phyloP scores from a whole-genome alignment of 2,113 vertebrate genomes.

The Garra rufa region DNA sequence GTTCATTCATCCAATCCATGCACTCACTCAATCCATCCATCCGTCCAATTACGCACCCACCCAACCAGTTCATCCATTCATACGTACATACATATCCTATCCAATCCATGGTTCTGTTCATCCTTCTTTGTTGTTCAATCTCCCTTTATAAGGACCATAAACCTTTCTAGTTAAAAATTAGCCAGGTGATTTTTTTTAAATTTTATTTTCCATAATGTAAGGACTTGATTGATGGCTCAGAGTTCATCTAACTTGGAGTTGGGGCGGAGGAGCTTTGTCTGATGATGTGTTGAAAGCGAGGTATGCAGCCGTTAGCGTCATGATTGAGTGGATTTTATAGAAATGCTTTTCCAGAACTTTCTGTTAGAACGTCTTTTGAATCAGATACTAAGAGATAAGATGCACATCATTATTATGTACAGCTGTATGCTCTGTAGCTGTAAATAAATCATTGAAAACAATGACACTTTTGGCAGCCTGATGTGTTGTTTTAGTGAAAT shows the following conservation, averaged over 20 bases:
- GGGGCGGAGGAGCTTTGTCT: not conserved
- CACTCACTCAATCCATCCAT: not conserved
- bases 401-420: not conserved
- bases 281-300: not conserved
- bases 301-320: not conserved
- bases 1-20: no score
- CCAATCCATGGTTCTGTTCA: no score
- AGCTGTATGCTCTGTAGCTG: not conserved
- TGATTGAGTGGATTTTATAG: not conserved
- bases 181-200: not conserved
- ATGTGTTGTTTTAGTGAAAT: conserved; percentile 18
- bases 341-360: conserved; percentile 5
- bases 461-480: not conserved
- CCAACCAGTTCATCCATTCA: not conserved
- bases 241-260: not conserved
- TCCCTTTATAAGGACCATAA: not conserved
- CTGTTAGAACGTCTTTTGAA: not conserved
- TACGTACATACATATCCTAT: no score
- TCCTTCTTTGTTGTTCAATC: not conserved
- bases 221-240: not conserved
- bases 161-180: not conserved
- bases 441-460: conserved; percentile 10
- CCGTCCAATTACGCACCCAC: not conserved
- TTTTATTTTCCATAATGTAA: not conserved
- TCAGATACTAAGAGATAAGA: conserved; percentile 15